Evolutionary conservation across 2,113 vertebrate genomes (phyloP), one percentile per base, ranked within the genome.

Genomic region (Sclerurus mexicanus): DNA sequence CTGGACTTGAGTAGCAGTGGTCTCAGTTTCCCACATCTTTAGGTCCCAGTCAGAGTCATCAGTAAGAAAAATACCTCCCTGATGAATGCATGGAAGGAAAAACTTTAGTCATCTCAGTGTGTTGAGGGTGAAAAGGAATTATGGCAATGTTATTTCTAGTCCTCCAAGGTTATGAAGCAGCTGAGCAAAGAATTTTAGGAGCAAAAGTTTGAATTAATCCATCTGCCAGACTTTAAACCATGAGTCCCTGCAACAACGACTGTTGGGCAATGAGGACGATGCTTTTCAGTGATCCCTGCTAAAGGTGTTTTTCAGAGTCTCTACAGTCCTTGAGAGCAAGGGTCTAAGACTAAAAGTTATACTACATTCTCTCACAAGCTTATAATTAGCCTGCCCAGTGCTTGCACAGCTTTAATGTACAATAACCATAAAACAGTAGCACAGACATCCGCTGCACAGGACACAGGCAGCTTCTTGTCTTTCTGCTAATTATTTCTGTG

Each of bases 401-500:
- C 81, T 81, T 59, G 49, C 80, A 87, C 18, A 80, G 20, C 37
- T 89, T 92, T 81, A 78, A 62, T 3, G 0, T 93, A 81, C 37
- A 88, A 81, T 49, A 90, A 93, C 40, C 46, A 58, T 42, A 63
- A 94, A 90, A 78, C n/a, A 74, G 71, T n/a, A 83, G 55, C 44
- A 86, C 44, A 93, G 78, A 53, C 73, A 89, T 60, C 33, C 56
- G 64, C 40, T 81, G 60, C 44, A 58, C 25, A 89, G 58, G 93
- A 76, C 39, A 96, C 93, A 80, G 62, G 14, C 40, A 86, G 62
- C 31, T 89, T 87, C 63, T 93, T 86, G 50, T 78, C 68, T 63
- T 86, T 89, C 44, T 75, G 49, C 49, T 94, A 92, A 78, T 68
- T 72, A 67, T 4, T 82, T 53, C 40, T 90, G 31, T 81, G 56